Evolutionary conservation across 2,888 invertebrate genomes (phyloP).

Genomic region (Eristalis arbustorum): DNA sequence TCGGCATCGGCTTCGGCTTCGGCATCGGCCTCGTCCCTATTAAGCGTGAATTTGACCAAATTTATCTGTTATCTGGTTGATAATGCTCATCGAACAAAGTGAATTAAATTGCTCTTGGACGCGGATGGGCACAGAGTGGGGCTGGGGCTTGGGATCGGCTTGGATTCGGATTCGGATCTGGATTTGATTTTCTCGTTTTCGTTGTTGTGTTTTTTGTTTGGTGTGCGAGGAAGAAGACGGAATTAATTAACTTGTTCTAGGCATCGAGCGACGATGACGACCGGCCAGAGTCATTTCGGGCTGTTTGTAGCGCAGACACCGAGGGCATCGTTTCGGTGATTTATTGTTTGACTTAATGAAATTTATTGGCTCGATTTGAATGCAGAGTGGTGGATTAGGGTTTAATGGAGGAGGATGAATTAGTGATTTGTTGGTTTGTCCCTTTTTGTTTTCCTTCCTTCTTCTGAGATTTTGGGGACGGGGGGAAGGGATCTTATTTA

Average conservation of each 20-base stretch:
- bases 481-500: background rate
- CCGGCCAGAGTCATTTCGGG: constrained; percentile 28
- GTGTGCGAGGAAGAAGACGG: constrained; percentile 20
- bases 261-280: background rate
- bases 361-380: constrained; percentile 68
- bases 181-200: too few species aligned
- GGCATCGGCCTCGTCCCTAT: constrained; percentile 73
- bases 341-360: constrained; percentile 70
- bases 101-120: constrained; percentile 78
- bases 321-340: constrained; percentile 64
- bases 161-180: constrained; percentile 2
- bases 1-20: constrained; percentile 4
- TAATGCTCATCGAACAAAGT: constrained; percentile 81
- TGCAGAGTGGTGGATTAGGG: constrained; percentile 60
- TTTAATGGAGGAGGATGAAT: constrained; percentile 68
- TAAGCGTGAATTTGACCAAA: constrained; percentile 80
- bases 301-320: constrained; percentile 33
- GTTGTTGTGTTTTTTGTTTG: too few species aligned
- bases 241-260: constrained; percentile 71
- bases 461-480: background rate
- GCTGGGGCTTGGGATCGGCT: constrained; percentile 1
- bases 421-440: constrained; percentile 61
- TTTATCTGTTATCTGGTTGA: constrained; percentile 80
- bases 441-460: background rate
- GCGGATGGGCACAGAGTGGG: background rate